phyloP scores from a whole-genome alignment of 1,140 invertebrate species.

The Zelostemma sp. region DNA sequence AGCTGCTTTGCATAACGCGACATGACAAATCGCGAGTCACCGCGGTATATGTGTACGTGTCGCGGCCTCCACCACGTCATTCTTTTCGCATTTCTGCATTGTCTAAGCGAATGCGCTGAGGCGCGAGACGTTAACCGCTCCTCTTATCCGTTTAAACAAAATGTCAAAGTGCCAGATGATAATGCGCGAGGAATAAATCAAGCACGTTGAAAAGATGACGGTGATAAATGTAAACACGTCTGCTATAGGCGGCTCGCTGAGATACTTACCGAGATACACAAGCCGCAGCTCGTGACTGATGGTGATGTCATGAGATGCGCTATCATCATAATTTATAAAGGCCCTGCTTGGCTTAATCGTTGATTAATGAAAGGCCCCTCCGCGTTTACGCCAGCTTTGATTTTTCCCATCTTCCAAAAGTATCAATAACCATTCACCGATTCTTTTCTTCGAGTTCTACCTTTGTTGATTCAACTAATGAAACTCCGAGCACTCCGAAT shows the following conservation, averaged over 20 bases:
- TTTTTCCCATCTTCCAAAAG: conserved; percentile 5
- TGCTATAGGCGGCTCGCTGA: conserved; percentile 57
- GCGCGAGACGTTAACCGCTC: conserved; percentile 37
- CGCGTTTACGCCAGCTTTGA: conserved; percentile 13
- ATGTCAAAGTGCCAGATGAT: conserved; percentile 70
- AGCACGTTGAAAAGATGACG: conserved; percentile 69
- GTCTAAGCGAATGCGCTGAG: conserved; percentile 11
- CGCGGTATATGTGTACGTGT: background rate
- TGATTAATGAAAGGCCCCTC: conserved; percentile 66
- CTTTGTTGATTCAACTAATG: too few species aligned
- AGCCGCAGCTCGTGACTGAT: conserved; percentile 65
- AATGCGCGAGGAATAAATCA: conserved; percentile 69
- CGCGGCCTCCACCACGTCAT: too few species aligned
- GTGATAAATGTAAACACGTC: conserved; percentile 70
- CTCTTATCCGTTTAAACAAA: conserved; percentile 69
- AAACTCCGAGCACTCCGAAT: too few species aligned
- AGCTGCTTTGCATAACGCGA: conserved; percentile 9
- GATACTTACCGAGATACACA: conserved; percentile 63
- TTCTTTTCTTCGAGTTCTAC: too few species aligned
- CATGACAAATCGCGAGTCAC: conserved; percentile 7
- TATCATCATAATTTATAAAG: conserved; percentile 71
- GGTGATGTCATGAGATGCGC: conserved; percentile 68
- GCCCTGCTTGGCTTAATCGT: conserved; percentile 64
- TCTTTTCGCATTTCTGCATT: conserved; percentile 10
- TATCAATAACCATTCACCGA: too few species aligned